These are phyloP conservation scores for Pseudomyrmex gracilis DNA, from an alignment of 1,140 invertebrate genomes.

Conservation along the genomic window DNA sequence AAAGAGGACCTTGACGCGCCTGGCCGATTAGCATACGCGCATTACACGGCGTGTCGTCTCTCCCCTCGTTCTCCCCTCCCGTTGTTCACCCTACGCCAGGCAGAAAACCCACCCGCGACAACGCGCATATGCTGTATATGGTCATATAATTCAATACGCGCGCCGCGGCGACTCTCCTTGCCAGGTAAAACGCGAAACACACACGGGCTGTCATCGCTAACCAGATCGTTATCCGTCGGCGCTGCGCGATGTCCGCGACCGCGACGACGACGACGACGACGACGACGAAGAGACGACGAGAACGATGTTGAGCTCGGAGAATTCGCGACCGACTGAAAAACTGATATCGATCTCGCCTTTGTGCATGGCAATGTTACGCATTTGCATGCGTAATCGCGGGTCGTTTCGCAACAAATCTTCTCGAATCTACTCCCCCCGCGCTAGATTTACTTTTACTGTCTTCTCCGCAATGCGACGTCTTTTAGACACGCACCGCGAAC, in stretches of 20 bases:
- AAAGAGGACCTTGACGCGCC: slow-evolving; percentile 66
- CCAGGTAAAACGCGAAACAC: slow-evolving; percentile 25
- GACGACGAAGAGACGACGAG: too few relatives aligned
- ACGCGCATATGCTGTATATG: slow-evolving; percentile 64
- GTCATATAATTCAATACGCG: slow-evolving; percentile 73
- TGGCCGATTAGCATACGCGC: slow-evolving; percentile 68
- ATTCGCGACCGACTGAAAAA: slow-evolving; percentile 59
- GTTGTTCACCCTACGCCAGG: slow-evolving; percentile 12
- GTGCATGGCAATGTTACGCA: slow-evolving; percentile 27
- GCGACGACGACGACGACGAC: slow-evolving; percentile 4
- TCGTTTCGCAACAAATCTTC: slow-evolving; percentile 30
- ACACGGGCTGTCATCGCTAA: slow-evolving; percentile 58
- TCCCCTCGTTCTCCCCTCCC: slow-evolving; percentile 23
- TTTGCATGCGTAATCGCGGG: slow-evolving; percentile 35
- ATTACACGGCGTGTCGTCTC: slow-evolving; percentile 46
- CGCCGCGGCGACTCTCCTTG: slow-evolving; percentile 31
- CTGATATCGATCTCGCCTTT: slow-evolving; percentile 48
- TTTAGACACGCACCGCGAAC: not conserved
- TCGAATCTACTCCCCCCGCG: slow-evolving; percentile 35
- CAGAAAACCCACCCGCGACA: not conserved
- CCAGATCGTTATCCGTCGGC: slow-evolving; percentile 60
- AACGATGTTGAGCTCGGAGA: slow-evolving; percentile 2
- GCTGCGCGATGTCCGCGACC: slow-evolving; percentile 21
- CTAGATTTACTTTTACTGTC: not conserved
- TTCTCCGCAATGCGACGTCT: slow-evolving; percentile 16